Base-by-base conservation (phyloP, 2,797 vertebrate genomes). In the Crocodylus rhombifer region DNA sequence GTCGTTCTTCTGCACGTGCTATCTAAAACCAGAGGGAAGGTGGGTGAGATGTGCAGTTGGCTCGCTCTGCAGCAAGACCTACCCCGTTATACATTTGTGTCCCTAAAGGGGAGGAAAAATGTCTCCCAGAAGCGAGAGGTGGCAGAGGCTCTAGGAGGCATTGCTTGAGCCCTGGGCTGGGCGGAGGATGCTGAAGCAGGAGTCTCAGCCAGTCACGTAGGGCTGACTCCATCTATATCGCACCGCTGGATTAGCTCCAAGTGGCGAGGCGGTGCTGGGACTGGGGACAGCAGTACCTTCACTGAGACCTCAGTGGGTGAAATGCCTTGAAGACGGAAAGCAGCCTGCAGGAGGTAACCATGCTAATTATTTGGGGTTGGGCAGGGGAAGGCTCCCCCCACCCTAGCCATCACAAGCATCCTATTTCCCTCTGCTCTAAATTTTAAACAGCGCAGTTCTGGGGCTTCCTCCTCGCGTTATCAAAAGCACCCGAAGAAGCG, bases 11-110 rank as follows among this genome's bases (percentile, higher is more conserved):
- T 5, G 60, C 42, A 51, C 10, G 10, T 51, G 10, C 42, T 1
- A 2, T 1, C 2, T 0, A 0, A 9, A 67, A 17, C 64, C 64
- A 67, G n/a, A 3, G 3, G 64, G 18, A 3, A 36, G 20, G 33
- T 0, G 30, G 0, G 21, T 80, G 67, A 77, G 8, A 75, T 60
- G 15, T 15, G 20, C 28, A 26, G 11, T 28, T 42, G 16, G 42
- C 36, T 26, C 23, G 58, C 83, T 30, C 33, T 1, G 3, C 33
- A 33, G 30, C 33, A 20, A n/a, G 69, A 26, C 14, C 26, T 1
- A 81, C 12, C 33, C 76, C 7, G 25, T n/a, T 42, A 30, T 4
- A 0, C 5, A 13, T 17, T 15, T 63, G 25, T 61, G 23, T 62
- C 61, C 33, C 25, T 7, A 18, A 62, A 51, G 33, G 25, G 23